A percentile compares a stretch with the other conserved stretches of the same genome.
Conservation (phyloP, 2,113 vertebrate genomes). For the Festucalex cinctus region DNA sequence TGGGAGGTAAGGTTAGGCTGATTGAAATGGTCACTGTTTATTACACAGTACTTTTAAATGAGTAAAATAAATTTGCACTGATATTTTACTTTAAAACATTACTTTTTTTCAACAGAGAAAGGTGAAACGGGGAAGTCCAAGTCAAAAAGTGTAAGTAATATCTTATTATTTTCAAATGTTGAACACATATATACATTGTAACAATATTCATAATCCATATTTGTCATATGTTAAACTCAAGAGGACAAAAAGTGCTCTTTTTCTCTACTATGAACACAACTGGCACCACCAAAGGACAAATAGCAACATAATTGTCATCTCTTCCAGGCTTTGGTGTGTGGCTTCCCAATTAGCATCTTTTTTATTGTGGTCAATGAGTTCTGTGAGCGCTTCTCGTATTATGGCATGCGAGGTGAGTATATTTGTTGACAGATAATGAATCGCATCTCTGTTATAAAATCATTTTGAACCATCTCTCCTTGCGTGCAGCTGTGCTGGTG, state of each 20-base stretch:
- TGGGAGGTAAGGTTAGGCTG: constrained; percentile 69
- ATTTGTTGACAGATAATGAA: not conserved
- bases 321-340: constrained; percentile 51
- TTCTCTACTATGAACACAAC: not conserved
- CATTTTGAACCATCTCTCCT: not conserved
- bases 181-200: not conserved
- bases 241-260: not conserved
- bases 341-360: constrained; percentile 90
- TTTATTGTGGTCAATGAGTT: constrained; percentile 96
- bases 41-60: not conserved
- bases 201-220: not conserved
- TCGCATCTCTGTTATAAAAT: not conserved
- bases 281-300: not conserved
- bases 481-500: constrained; percentile 82
- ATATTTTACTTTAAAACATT: not conserved
- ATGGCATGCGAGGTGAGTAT: constrained; percentile 91
- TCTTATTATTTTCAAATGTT: not conserved
- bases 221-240: not conserved
- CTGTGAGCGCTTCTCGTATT: constrained; percentile 97
- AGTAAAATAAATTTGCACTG: not conserved
- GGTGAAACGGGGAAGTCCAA: constrained; percentile 27
- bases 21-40: not conserved
- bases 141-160: constrained; percentile 44
- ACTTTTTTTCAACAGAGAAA: constrained; percentile 25
- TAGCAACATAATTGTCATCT: not conserved